Evolutionary conservation across 2,888 invertebrate genomes (phyloP).

Genomic region (Agrochola macilenta): DNA sequence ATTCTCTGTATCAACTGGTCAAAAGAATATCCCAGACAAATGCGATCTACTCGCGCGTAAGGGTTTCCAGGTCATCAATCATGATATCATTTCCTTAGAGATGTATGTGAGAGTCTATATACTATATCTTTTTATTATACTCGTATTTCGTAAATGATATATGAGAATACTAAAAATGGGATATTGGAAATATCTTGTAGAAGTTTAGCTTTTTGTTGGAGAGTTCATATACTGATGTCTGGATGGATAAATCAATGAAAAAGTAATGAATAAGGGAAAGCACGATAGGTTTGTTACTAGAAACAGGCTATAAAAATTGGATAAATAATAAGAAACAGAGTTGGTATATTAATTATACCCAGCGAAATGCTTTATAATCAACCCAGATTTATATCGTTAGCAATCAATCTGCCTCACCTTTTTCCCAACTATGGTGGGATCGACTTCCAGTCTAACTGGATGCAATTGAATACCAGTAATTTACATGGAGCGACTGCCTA

Average conservation of each 20-base stretch:
- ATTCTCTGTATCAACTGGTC: constrained; percentile 32
- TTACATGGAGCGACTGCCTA: too few species aligned
- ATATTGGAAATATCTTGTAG: background rate
- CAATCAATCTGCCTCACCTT: too few species aligned
- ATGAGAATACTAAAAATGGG: background rate
- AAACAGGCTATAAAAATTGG: background rate
- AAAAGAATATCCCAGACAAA: constrained; percentile 44
- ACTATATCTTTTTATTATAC: constrained; percentile 22
- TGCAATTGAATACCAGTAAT: too few species aligned
- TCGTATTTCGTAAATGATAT: constrained; percentile 41
- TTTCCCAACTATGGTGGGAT: too few species aligned
- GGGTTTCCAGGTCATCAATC: constrained; percentile 49
- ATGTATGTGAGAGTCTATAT: constrained; percentile 9
- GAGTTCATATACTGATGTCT: background rate
- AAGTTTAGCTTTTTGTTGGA: background rate
- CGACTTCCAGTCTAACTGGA: too few species aligned
- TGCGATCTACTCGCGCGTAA: constrained; percentile 65
- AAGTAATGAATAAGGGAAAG: background rate
- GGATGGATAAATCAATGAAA: background rate
- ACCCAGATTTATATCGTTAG: too few species aligned
- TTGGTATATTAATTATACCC: background rate
- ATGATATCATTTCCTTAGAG: constrained; percentile 43
- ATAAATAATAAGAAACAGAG: background rate
- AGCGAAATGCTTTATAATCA: background rate
- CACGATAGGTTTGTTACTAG: background rate